These are phyloP conservation scores for Heteromurus nitidus DNA, from an alignment of 2,888 invertebrate species.

Conservation along the genomic window DNA sequence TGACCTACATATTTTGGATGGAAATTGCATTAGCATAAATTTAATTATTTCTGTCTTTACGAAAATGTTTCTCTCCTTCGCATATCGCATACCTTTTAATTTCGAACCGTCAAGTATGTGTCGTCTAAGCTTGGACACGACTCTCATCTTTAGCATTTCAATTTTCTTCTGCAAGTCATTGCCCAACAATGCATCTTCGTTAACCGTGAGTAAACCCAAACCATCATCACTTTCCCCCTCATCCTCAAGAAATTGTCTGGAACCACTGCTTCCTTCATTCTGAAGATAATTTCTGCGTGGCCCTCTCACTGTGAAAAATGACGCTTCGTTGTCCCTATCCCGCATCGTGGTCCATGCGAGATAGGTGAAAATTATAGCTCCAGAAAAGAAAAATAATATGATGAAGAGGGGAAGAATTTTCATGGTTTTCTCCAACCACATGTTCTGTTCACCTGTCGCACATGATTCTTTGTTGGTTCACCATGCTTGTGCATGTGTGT, in stretches of 20 bases:
- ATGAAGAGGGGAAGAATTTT: constrained; percentile 72
- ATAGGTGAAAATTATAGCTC: constrained; percentile 69
- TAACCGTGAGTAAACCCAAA: constrained; percentile 64
- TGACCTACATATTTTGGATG: constrained; percentile 63
- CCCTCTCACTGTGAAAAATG: constrained; percentile 34
- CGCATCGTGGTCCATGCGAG: constrained; percentile 71
- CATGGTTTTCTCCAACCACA: constrained; percentile 69
- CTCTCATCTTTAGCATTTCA: constrained; percentile 71
- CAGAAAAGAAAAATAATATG: constrained; percentile 72
- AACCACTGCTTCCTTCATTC: constrained; percentile 33
- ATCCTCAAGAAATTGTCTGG: constrained; percentile 32
- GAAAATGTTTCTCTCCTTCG: background rate
- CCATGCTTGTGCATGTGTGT: background rate
- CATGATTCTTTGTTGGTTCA: background rate
- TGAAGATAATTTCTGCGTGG: constrained; percentile 27
- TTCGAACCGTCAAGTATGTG: constrained; percentile 71
- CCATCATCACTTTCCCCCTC: constrained; percentile 50
- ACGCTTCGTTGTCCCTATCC: constrained; percentile 54
- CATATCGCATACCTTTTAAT: constrained; percentile 65
- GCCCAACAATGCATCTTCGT: constrained; percentile 68
- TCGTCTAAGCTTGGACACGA: constrained; percentile 71
- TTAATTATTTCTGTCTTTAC: background rate
- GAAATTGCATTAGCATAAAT: background rate
- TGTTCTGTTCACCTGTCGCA: too few species aligned
- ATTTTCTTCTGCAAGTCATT: constrained; percentile 66